Percentiles rank a stretch among this genome's conserved stretches.
These are phyloP conservation scores for Origma solitaria DNA, from an alignment of 2,113 vertebrate species.

Conservation along the genomic window DNA sequence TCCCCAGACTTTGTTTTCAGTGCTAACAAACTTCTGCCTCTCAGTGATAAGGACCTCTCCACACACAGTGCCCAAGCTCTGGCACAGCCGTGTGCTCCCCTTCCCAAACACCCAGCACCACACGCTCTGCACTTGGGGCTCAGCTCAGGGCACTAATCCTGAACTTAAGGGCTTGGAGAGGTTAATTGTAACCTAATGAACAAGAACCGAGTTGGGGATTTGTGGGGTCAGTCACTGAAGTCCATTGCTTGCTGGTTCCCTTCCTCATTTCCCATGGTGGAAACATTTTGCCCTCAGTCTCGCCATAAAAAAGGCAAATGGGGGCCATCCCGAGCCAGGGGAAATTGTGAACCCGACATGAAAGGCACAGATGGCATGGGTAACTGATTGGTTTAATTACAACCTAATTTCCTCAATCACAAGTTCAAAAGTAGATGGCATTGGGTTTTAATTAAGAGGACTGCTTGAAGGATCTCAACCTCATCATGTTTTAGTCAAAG, in stretches of 20 bases:
- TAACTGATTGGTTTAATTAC: slow-evolving; percentile 50
- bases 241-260: neutral
- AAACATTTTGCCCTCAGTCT: neutral
- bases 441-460: slow-evolving; percentile 39
- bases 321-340: neutral
- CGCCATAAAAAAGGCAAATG: neutral
- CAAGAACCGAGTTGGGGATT: neutral
- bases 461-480: slow-evolving; percentile 9
- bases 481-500: slow-evolving; percentile 15
- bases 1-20: neutral
- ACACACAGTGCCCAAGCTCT: neutral
- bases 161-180: accelerated
- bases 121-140: accelerated
- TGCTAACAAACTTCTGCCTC: neutral
- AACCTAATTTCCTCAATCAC: slow-evolving; percentile 35
- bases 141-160: neutral
- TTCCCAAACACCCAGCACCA: neutral
- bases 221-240: neutral
- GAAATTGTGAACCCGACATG: neutral
- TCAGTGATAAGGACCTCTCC: neutral
- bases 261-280: neutral
- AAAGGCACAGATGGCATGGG: neutral
- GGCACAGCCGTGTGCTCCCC: accelerated
- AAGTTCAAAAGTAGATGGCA: slow-evolving; percentile 22
- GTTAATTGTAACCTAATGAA: neutral